Percentiles rank a stretch among this genome's conserved stretches.
These are phyloP conservation scores for Pandemis cinnamomeana DNA, from an alignment of 2,888 invertebrate species.

Conservation along the genomic window DNA sequence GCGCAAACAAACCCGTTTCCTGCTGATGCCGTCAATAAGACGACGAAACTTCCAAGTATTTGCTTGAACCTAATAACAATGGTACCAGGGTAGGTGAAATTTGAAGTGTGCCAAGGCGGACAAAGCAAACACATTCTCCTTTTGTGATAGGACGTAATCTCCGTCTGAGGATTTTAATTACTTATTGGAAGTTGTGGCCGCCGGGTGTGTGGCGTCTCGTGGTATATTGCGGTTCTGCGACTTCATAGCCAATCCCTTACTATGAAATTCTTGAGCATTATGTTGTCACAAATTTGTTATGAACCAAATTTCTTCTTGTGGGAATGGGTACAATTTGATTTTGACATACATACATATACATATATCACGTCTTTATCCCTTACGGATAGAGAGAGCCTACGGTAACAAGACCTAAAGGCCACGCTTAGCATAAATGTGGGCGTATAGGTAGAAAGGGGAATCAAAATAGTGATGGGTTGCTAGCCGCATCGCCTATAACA, in stretches of 20 bases:
- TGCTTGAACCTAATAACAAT: conserved; percentile 45
- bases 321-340: too few relatives aligned
- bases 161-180: conserved; percentile 82
- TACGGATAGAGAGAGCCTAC: too few relatives aligned
- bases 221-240: conserved; percentile 76
- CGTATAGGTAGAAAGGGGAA: too few relatives aligned
- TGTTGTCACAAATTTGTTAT: background rate
- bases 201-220: conserved; percentile 76
- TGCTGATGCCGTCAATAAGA: background rate
- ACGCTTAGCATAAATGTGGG: too few relatives aligned
- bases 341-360: too few relatives aligned
- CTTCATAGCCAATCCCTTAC: conserved; percentile 58
- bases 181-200: conserved; percentile 83
- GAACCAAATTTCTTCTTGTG: too few relatives aligned
- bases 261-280: conserved; percentile 32
- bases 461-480: too few relatives aligned
- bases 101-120: conserved; percentile 66
- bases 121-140: conserved; percentile 72
- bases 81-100: conserved; percentile 71
- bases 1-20: background rate
- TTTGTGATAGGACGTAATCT: conserved; percentile 76
- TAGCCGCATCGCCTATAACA: too few relatives aligned
- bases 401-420: too few relatives aligned
- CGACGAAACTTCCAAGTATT: conserved; percentile 8
- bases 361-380: too few relatives aligned